Evolutionary conservation across 2,797 vertebrate genomes (phyloP), one percentile per base, ranked within the genome.

Genomic region (Channa striata): DNA sequence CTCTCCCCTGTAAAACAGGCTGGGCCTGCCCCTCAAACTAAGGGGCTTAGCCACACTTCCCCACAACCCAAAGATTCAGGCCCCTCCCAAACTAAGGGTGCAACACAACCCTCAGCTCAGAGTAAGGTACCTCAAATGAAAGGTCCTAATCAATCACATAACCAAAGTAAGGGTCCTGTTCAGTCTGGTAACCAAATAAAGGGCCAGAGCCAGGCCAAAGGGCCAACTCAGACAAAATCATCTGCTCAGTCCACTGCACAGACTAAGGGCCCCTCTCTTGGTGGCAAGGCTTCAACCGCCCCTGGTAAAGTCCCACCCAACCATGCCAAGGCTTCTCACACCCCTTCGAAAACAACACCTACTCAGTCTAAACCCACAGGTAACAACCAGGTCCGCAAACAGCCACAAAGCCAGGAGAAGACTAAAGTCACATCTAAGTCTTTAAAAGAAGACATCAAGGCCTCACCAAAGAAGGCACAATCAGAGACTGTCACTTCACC

Each of bases 1-100:
- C 78, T 89, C 80, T 94, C 95, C 17, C 93, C 95, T 19, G 85
- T 91, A 37, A 96, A 94, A 94, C 94, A 94, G 80, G 90, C 93
- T 82, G 93, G 86, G 82, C 90, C 93, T 71, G 81, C 92, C 0
- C 90, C 95, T 87, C 95, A 93, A 73, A 90, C 90, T 81, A 95
- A 91, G 88, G 84, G 89, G 65, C 74, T 82, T 25, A 79, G 82
- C 66, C 92, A 93, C 82, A 57, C 77, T 14, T 60, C 84, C 37
- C 65, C 82, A 85, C 91, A 86, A 64, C 13, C 76, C 54, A 90
- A 90, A 43, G 69, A 75, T 69, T 74, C 82, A 36, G 36, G 57
- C 72, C 64, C 66, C 47, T 49, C 82, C 54, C 88, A 91, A 77
- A 73, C 65, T 48, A 92, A 89, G 60, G 83, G 74, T 75, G 70